A percentile compares a stretch with the other conserved stretches of the same genome.
Conservation (phyloP, 2,888 invertebrate genomes). For the Ramazzottius varieornatus region DNA sequence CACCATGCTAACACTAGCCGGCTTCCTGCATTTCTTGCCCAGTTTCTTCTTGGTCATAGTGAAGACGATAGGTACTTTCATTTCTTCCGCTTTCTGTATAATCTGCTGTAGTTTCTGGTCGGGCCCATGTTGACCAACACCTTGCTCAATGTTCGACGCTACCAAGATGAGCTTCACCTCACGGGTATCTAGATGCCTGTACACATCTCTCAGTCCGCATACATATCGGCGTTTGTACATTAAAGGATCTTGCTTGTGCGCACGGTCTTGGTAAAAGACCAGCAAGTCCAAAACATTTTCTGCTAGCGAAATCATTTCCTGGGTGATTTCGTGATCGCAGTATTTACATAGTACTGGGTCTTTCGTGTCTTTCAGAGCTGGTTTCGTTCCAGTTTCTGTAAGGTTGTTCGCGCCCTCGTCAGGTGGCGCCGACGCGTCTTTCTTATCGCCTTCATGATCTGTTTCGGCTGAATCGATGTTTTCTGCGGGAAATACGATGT, state of each 20-base stretch:
- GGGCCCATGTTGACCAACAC: not conserved
- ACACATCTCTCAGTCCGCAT: not conserved
- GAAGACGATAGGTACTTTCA: not conserved
- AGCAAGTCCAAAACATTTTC: not conserved
- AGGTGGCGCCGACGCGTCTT: too few relatives aligned
- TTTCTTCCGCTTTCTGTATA: not conserved
- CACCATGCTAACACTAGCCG: not conserved
- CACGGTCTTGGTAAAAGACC: not conserved
- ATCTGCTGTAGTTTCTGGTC: not conserved
- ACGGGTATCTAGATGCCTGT: not conserved
- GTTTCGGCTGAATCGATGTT: not conserved
- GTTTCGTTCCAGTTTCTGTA: not conserved
- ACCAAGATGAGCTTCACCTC: not conserved
- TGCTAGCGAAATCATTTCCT: not conserved
- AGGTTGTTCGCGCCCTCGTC: not conserved
- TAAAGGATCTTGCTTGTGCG: not conserved
- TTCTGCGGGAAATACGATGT: not conserved
- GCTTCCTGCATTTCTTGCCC: not conserved
- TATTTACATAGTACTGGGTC: not conserved
- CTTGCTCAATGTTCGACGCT: not conserved
- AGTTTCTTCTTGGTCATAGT: not conserved
- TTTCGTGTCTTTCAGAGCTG: not conserved
- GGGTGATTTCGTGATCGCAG: not conserved
- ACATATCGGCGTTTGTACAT: not conserved
- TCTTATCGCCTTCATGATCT: not conserved